Conservation (phyloP, 2,797 vertebrate species). For the Enteromius thamalakanensis region DNA sequence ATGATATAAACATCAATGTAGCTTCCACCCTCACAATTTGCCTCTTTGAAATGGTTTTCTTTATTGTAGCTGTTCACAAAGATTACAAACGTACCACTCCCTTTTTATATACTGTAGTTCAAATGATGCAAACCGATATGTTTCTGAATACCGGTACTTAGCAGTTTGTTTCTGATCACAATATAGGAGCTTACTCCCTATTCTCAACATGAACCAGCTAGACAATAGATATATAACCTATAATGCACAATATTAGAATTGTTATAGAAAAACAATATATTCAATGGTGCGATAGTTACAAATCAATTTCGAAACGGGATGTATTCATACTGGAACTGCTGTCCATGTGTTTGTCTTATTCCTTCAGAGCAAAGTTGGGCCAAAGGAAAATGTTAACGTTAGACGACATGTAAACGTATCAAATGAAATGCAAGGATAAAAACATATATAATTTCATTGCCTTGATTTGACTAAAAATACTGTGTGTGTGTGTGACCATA, state of each 20-base stretch:
- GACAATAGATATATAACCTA: conserved; percentile 57
- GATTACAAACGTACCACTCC: conserved; percentile 50
- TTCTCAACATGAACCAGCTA: conserved; percentile 55
- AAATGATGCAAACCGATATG: conserved; percentile 58
- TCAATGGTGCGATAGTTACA: conserved; percentile 39
- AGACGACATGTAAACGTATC: conserved; percentile 37
- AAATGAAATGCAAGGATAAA: conserved; percentile 41
- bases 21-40: conserved; percentile 64
- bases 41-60: conserved; percentile 59
- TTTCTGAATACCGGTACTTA: conserved; percentile 62
- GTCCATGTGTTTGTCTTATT: conserved; percentile 37
- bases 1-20: conserved; percentile 68
- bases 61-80: conserved; percentile 61
- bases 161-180: conserved; percentile 63
- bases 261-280: conserved; percentile 51
- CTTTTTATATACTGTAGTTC: conserved; percentile 61
- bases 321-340: conserved; percentile 38
- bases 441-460: conserved; percentile 55
- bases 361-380: conserved; percentile 60
- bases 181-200: conserved; percentile 55
- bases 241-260: conserved; percentile 55
- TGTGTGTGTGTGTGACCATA: conserved; percentile 44
- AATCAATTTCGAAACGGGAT: conserved; percentile 13
- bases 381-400: conserved; percentile 44
- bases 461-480: conserved; percentile 58